Conservation (phyloP, 2,888 invertebrate genomes). For the Apantesis nais region DNA sequence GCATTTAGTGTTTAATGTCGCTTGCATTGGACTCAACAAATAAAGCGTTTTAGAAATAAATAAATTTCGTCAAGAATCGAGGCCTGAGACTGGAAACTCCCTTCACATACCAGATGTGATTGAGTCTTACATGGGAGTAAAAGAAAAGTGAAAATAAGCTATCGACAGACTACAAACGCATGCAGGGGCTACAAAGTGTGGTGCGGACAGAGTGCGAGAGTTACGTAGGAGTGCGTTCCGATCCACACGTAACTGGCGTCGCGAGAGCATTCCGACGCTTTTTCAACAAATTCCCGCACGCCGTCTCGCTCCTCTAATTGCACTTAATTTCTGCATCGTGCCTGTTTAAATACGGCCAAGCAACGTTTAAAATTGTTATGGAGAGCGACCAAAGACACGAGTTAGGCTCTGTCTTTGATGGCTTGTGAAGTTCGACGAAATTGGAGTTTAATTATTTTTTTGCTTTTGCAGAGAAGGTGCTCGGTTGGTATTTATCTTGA, state of each 20-base stretch:
- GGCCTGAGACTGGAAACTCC: conserved; percentile 34
- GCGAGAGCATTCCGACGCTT: conserved; percentile 71
- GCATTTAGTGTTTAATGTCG: not conserved
- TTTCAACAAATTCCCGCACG: conserved; percentile 75
- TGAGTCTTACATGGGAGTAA: conserved; percentile 48
- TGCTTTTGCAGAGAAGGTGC: conserved; percentile 22
- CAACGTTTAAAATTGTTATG: conserved; percentile 65
- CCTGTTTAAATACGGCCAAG: conserved; percentile 74
- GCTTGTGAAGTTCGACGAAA: conserved; percentile 36
- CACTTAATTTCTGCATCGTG: conserved; percentile 80
- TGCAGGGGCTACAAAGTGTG: conserved; percentile 15
- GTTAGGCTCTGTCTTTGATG: conserved; percentile 40
- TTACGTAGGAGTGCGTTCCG: conserved; percentile 61
- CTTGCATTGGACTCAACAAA: not conserved
- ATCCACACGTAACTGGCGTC: conserved; percentile 71
- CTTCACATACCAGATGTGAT: conserved; percentile 44
- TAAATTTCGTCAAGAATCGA: conserved; percentile 29
- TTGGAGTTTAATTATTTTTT: conserved; percentile 31
- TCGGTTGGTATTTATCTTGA: conserved; percentile 34
- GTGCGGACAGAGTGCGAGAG: conserved; percentile 24
- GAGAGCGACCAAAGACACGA: conserved; percentile 46
- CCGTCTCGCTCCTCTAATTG: conserved; percentile 78
- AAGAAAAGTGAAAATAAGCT: conserved; percentile 53
- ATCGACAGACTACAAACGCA: conserved; percentile 48
- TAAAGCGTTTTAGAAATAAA: conserved; percentile 37